Conservation (phyloP, 2,888 invertebrate species). For the Rhagonycha lutea region DNA sequence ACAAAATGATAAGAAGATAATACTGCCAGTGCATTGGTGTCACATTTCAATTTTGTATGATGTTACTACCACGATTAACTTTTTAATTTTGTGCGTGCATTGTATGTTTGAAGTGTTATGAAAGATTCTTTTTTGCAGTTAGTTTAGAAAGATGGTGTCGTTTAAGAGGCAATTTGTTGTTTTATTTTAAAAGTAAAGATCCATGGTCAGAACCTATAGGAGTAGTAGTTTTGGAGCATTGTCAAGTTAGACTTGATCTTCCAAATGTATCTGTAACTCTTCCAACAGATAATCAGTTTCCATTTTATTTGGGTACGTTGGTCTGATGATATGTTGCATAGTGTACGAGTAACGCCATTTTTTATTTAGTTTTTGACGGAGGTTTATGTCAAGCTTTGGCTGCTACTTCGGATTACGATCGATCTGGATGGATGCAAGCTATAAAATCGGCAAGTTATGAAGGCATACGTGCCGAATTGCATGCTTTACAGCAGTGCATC, state of each 20-base stretch:
- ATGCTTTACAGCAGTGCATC: constrained; percentile 63
- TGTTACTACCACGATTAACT: background rate
- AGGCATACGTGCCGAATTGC: constrained; percentile 75
- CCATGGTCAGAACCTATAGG: constrained; percentile 88
- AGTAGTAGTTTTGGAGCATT: constrained; percentile 86
- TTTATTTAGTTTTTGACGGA: constrained; percentile 77
- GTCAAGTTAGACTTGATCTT: constrained; percentile 72
- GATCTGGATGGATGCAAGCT: constrained; percentile 84
- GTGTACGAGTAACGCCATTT: background rate
- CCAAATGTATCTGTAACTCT: constrained; percentile 61
- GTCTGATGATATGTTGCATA: background rate
- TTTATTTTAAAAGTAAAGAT: constrained; percentile 89
- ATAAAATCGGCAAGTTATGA: constrained; percentile 85
- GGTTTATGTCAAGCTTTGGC: constrained; percentile 81
- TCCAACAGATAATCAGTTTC: constrained; percentile 74
- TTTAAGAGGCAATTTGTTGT: constrained; percentile 88
- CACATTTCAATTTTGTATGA: background rate
- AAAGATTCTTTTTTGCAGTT: constrained; percentile 61
- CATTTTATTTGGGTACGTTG: constrained; percentile 76
- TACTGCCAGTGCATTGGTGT: background rate
- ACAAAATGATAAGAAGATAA: background rate
- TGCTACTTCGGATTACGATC: constrained; percentile 77
- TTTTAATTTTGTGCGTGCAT: background rate
- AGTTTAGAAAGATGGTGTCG: constrained; percentile 87
- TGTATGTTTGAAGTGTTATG: background rate